These are phyloP conservation scores for Galeopsomyia nigrocyanea DNA, from an alignment of 2,888 invertebrate species.

Conservation along the genomic window DNA sequence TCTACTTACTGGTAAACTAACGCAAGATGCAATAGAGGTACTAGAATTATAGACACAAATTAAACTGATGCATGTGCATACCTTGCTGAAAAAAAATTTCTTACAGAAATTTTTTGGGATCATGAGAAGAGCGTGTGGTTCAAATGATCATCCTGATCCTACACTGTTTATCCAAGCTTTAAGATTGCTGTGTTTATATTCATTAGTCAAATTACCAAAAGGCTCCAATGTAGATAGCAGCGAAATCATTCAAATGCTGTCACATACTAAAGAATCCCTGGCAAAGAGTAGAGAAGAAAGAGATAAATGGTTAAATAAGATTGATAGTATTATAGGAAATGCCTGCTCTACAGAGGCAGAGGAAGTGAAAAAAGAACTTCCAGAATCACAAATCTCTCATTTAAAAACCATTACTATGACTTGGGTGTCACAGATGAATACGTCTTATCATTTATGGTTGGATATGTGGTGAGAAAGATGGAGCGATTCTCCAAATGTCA, in stretches of 20 bases:
- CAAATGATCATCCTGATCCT: constrained; percentile 49
- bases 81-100: background rate
- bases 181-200: constrained; percentile 47
- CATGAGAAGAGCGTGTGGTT: constrained; percentile 47
- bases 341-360: background rate
- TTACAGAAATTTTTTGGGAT: constrained; percentile 49
- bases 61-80: background rate
- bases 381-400: background rate
- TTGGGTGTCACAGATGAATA: background rate
- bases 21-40: constrained; percentile 47
- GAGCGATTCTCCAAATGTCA: background rate
- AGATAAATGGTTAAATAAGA: background rate
- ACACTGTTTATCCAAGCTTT: constrained; percentile 47
- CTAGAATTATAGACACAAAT: background rate
- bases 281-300: background rate
- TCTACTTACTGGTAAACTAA: constrained; percentile 41
- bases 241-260: constrained; percentile 24
- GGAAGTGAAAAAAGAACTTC: background rate
- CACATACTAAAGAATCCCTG: constrained; percentile 5
- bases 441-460: constrained; percentile 14
- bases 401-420: constrained; percentile 22
- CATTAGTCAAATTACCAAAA: constrained; percentile 47
- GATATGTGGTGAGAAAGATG: constrained; percentile 24
- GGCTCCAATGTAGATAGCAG: constrained; percentile 45
- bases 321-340: constrained; percentile 10